Conservation (phyloP, 1,140 invertebrate species). For the Heliconius nattereri region DNA sequence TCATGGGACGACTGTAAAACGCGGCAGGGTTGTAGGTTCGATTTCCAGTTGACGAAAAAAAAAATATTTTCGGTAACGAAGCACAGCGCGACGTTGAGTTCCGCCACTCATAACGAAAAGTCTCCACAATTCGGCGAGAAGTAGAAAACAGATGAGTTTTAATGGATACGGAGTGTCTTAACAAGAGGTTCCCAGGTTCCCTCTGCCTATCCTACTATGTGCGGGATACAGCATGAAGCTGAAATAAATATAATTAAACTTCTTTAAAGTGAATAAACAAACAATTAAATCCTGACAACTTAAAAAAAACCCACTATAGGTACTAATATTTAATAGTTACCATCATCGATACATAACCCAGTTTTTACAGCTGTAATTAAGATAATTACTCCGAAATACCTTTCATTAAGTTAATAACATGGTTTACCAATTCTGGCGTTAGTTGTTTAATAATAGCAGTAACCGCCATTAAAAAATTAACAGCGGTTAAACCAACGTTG, state of each 20-base stretch:
- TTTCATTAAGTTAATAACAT: neutral
- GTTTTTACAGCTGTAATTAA: neutral
- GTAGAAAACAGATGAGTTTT: neutral
- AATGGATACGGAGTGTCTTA: neutral
- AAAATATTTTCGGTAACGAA: neutral
- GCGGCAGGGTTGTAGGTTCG: neutral
- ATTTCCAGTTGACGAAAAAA: neutral
- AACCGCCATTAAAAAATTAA: neutral
- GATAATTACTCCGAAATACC: neutral
- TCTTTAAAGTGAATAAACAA: neutral
- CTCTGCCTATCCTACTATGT: neutral
- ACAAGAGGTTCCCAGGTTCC: neutral
- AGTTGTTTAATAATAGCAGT: slow-evolving; percentile 1
- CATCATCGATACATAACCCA: neutral
- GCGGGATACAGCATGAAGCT: neutral
- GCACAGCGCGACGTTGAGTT: neutral
- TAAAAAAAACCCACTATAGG: neutral
- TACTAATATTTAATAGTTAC: neutral
- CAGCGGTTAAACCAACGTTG: neutral
- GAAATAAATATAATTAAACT: no score
- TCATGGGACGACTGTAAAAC: neutral
- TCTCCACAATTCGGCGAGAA: neutral
- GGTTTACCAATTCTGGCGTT: slow-evolving; percentile 5
- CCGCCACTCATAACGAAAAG: neutral
- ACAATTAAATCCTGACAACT: neutral